Percentiles rank a stretch among this genome's conserved stretches.
phyloP scores from a whole-genome alignment of 2,113 vertebrate genomes.

The Suncus etruscus region DNA sequence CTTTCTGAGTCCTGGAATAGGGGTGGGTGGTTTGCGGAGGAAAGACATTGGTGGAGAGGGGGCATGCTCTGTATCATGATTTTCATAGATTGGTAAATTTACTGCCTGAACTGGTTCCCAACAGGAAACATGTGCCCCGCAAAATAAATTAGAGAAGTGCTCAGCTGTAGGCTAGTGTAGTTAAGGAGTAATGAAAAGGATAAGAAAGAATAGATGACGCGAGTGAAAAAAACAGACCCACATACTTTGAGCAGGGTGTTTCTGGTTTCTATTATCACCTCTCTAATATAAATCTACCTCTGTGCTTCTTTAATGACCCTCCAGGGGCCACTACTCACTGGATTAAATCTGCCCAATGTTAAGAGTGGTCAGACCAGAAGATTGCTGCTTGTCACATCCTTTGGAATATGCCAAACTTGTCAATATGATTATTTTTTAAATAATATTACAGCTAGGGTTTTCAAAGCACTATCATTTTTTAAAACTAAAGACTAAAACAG shows the following conservation, averaged over 20 bases:
- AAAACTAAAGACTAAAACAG: background rate
- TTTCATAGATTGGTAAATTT: slow-evolving; percentile 77
- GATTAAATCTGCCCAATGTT: slow-evolving; percentile 59
- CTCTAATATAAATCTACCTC: slow-evolving; percentile 65
- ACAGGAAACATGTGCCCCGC: slow-evolving; percentile 64
- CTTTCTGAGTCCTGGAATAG: background rate
- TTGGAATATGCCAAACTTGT: slow-evolving; percentile 9
- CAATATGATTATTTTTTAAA: background rate
- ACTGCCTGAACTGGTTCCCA: slow-evolving; percentile 63
- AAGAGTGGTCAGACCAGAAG: background rate
- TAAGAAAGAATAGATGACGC: slow-evolving; percentile 66
- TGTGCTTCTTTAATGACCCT: slow-evolving; percentile 59
- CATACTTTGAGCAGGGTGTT: slow-evolving; percentile 71
- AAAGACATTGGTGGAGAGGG: no score
- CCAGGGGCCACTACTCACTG: slow-evolving; percentile 56
- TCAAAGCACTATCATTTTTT: background rate
- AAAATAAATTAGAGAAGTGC: slow-evolving; percentile 75
- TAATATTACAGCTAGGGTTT: slow-evolving; percentile 30
- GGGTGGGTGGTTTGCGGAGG: no score
- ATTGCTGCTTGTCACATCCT: background rate
- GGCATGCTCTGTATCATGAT: background rate
- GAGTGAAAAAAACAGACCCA: slow-evolving; percentile 44
- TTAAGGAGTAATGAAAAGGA: slow-evolving; percentile 73
- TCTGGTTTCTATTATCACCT: slow-evolving; percentile 75
- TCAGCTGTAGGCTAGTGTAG: slow-evolving; percentile 63